phyloP scores from a whole-genome alignment of 2,113 vertebrate genomes.

The Trichomycterus rosablanca region DNA sequence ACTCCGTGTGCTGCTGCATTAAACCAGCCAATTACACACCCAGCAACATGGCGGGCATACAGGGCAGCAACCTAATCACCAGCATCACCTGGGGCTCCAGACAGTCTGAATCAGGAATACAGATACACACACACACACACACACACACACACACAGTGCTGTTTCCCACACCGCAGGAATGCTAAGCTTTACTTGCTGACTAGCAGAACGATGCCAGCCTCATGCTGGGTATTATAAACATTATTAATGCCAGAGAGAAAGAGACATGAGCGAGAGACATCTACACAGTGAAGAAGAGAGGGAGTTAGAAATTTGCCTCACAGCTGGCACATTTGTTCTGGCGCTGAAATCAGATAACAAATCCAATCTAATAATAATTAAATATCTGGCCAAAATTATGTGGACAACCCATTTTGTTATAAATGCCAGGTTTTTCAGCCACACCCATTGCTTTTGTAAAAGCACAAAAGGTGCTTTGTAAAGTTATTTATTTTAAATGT shows the following conservation, averaged over 20 bases:
- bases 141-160: conserved; percentile 12
- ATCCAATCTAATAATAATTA: too few species aligned
- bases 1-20: conserved; percentile 42
- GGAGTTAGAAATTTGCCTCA: neutral
- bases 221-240: conserved; percentile 34
- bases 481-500: too few species aligned
- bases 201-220: conserved; percentile 29
- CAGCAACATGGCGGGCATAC: conserved; percentile 35
- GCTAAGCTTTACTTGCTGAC: conserved; percentile 36
- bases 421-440: too few species aligned
- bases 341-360: too few species aligned
- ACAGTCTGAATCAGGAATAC: conserved; percentile 8
- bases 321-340: neutral
- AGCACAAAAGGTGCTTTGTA: too few species aligned
- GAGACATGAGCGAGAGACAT: too few species aligned
- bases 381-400: too few species aligned
- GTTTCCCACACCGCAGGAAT: conserved; percentile 21
- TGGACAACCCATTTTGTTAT: too few species aligned
- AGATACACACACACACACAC: conserved; percentile 4
- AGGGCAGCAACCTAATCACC: conserved; percentile 12
- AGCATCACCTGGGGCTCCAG: conserved; percentile 7
- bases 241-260: conserved; percentile 50
- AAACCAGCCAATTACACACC: conserved; percentile 46
- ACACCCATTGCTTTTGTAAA: too few species aligned
- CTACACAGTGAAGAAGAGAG: conserved; percentile 1